Evolutionary conservation across 64 coral and sea anemone species (phyloP).

Genomic region (Actinia equina): DNA sequence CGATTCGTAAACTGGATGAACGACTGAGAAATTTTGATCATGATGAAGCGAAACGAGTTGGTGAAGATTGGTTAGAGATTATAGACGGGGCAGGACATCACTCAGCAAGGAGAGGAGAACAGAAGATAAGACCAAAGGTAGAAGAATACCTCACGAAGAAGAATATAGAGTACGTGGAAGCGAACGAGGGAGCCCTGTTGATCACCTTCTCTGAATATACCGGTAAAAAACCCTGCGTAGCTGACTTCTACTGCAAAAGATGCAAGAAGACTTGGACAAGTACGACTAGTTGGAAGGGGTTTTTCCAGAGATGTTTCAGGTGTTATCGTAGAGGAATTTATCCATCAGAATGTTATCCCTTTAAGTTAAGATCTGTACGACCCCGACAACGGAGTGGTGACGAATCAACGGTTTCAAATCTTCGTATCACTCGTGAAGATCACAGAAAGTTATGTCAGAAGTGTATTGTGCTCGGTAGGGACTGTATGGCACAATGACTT

Average conservation of each 20-base stretch:
- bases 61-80: conserved; percentile 40
- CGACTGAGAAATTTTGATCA: background rate
- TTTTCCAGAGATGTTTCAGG: conserved; percentile 17
- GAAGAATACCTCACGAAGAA: conserved; percentile 5
- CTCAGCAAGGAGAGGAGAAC: conserved; percentile 3
- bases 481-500: background rate
- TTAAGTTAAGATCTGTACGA: conserved; percentile 32
- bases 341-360: conserved; percentile 14
- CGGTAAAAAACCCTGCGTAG: conserved; percentile 42
- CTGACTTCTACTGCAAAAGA: conserved; percentile 37
- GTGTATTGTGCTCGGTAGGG: background rate
- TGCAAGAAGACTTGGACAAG: conserved; percentile 40
- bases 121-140: conserved; percentile 47
- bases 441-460: conserved; percentile 32
- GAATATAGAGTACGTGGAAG: background rate
- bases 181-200: conserved; percentile 44
- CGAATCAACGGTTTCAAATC: no score
- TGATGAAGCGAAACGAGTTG: background rate
- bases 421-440: background rate
- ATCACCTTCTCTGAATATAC: conserved; percentile 40
- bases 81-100: conserved; percentile 65
- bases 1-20: conserved; percentile 37
- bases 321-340: background rate
- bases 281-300: conserved; percentile 18
- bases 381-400: background rate